phyloP scores from a whole-genome alignment of 2,113 vertebrate genomes.

The Indri indri region DNA sequence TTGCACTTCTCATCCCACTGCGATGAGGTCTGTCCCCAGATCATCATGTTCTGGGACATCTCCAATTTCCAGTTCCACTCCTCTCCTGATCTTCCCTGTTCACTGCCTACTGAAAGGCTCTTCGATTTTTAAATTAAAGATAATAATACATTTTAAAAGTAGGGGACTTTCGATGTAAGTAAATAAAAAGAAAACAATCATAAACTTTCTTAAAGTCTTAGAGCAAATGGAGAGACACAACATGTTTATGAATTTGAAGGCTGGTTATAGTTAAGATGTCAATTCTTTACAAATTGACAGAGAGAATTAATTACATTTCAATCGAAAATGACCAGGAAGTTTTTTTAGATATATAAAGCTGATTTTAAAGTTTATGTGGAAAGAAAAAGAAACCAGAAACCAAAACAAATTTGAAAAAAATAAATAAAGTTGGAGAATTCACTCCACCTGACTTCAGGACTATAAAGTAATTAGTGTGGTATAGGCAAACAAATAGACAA shows the following conservation, averaged over 20 bases:
- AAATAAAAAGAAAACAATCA: not conserved
- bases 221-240: not conserved
- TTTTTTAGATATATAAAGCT: not conserved
- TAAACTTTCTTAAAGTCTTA: not conserved
- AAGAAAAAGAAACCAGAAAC: not conserved
- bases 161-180: not conserved
- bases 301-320: not conserved
- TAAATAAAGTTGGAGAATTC: not conserved
- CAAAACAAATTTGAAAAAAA: constrained; percentile 32
- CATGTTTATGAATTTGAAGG: not conserved
- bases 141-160: not conserved
- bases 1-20: not conserved
- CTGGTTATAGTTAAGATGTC: not conserved
- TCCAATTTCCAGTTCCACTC: not conserved
- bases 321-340: not conserved
- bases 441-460: not conserved
- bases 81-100: not conserved
- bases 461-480: not conserved
- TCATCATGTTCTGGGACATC: not conserved
- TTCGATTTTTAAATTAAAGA: constrained; percentile 27
- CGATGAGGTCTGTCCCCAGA: not conserved
- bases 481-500: not conserved
- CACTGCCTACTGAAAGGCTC: not conserved
- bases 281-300: not conserved
- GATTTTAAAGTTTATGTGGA: not conserved